These are phyloP conservation scores for Cordilura impudica DNA, from an alignment of 2,888 invertebrate genomes.

Conservation along the genomic window DNA sequence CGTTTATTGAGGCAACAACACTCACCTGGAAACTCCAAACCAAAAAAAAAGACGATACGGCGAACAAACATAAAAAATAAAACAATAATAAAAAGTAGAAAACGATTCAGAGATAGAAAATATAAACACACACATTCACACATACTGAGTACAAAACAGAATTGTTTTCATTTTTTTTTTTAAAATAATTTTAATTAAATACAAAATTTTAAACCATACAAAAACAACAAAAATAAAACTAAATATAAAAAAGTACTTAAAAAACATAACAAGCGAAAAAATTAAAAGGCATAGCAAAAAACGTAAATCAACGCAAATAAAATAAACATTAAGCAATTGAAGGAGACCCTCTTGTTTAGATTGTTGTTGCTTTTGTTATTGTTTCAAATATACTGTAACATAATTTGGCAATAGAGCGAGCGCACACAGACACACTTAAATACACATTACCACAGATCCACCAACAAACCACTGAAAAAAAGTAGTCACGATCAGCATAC, in stretches of 20 bases:
- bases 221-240: slow-evolving; percentile 7
- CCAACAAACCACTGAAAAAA: slow-evolving; percentile 16
- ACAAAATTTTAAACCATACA: slow-evolving; percentile 8
- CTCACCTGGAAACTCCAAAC: slow-evolving; percentile 43
- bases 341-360: slow-evolving; percentile 1
- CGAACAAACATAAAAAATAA: slow-evolving; percentile 4
- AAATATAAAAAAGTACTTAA: slow-evolving; percentile 48
- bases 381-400: slow-evolving; percentile 28
- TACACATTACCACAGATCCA: background rate
- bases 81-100: slow-evolving; percentile 16
- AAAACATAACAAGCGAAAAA: slow-evolving; percentile 30
- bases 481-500: slow-evolving; percentile 35
- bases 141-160: slow-evolving; percentile 2
- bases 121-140: background rate
- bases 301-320: slow-evolving; percentile 30
- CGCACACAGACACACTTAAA: background rate
- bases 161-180: too few species aligned
- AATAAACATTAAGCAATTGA: slow-evolving; percentile 38
- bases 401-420: slow-evolving; percentile 29
- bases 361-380: background rate
- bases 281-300: slow-evolving; percentile 17
- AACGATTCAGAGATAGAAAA: background rate
- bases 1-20: slow-evolving; percentile 24
- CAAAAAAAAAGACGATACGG: slow-evolving; percentile 16
- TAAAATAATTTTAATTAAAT: slow-evolving; percentile 38